A percentile compares a stretch with the other conserved stretches of the same genome.
phyloP scores from a whole-genome alignment of 2,113 vertebrate species.

The Dissostichus mawsoni region DNA sequence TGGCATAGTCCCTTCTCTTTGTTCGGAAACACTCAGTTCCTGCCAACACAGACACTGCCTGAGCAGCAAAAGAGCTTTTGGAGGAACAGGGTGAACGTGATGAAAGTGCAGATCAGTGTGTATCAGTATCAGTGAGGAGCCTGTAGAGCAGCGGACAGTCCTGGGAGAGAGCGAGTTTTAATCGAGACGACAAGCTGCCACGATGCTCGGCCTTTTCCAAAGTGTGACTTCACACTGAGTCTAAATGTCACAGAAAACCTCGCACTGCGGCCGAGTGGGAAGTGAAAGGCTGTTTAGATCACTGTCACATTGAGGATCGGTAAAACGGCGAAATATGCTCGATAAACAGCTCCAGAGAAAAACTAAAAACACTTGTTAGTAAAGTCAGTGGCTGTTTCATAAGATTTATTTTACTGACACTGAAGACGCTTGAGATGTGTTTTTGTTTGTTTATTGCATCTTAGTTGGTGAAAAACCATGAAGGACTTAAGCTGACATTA shows the following conservation, averaged over 20 bases:
- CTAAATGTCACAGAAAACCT: constrained; percentile 27
- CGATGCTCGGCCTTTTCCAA: constrained; percentile 11
- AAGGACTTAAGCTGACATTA: no score
- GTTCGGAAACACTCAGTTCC: background rate
- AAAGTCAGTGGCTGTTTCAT: background rate
- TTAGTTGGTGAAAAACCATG: background rate
- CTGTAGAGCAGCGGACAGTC: background rate
- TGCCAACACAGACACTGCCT: background rate
- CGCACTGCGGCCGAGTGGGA: background rate
- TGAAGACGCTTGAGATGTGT: background rate
- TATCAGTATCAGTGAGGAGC: constrained; percentile 2
- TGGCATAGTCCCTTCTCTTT: background rate
- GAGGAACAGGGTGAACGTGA: background rate
- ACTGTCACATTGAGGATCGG: background rate
- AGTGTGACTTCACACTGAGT: constrained; percentile 35
- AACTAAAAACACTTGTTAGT: background rate
- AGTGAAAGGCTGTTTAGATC: constrained; percentile 32
- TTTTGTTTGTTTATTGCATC: background rate
- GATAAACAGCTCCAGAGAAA: background rate
- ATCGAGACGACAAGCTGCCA: constrained; percentile 18
- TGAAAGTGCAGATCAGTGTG: constrained; percentile 1
- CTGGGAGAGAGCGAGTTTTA: background rate
- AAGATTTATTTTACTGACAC: background rate
- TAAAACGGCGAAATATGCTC: background rate
- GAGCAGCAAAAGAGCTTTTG: background rate